Evolutionary conservation across 2,113 vertebrate species (phyloP).

Genomic region (Tiliqua scincoides): DNA sequence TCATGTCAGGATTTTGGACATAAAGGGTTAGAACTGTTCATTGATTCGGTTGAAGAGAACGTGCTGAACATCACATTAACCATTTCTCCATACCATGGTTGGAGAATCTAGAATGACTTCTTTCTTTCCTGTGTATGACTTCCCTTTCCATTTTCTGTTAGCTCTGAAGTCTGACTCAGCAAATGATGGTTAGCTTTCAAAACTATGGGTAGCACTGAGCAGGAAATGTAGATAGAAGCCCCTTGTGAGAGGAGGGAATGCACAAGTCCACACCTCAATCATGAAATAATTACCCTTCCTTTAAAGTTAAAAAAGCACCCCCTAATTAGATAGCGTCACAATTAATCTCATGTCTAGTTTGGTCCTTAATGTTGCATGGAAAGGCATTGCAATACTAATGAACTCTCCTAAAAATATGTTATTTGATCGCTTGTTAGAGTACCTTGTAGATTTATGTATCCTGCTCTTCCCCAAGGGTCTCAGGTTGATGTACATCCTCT

Average conservation of each 20-base stretch:
- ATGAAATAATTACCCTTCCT: too few species aligned
- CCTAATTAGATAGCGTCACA: too few species aligned
- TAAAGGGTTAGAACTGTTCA: background rate
- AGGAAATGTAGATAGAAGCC: background rate
- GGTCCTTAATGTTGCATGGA: background rate
- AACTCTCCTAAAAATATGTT: background rate
- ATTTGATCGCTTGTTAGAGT: background rate
- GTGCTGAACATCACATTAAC: background rate
- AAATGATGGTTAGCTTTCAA: too few species aligned
- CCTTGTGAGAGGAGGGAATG: background rate
- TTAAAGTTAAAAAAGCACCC: too few species aligned
- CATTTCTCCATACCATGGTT: background rate
- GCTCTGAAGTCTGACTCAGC: background rate
- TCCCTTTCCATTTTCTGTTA: background rate
- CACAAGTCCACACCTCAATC: background rate
- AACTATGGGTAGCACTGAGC: background rate
- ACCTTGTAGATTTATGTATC: background rate
- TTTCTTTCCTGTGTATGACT: too few species aligned
- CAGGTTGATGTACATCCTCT: background rate
- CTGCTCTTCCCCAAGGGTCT: background rate
- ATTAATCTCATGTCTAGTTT: too few species aligned
- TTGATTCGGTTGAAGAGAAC: background rate
- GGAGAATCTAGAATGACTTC: background rate
- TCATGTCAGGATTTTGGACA: background rate
- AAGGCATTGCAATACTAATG: background rate